Base-by-base conservation (phyloP, 1,140 invertebrate genomes). In the Brachionus rotundiformis region DNA sequence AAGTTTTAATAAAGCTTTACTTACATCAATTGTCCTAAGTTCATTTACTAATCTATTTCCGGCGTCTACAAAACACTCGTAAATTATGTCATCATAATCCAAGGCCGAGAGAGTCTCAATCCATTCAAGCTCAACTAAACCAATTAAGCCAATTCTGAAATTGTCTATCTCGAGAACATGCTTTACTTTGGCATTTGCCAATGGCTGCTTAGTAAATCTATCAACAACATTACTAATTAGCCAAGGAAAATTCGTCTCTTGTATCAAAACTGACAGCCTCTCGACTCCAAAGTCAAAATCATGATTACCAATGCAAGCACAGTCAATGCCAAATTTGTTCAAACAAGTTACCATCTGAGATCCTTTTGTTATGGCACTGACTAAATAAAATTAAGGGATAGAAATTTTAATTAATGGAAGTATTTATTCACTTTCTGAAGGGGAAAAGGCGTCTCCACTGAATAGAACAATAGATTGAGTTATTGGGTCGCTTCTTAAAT, bases 281-380 rank as follows among this genome's bases (percentile, higher is more conserved):
- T 95, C 94, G 73, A 96, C 88, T 13, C 94, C 94, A 89, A 94
- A 95, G 91, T 96, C 94, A 90, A 96, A 96, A 88, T 96, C 94
- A 88, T 96, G 94, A 87, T 96, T 96, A 31, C 94, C 94, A 88
- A 92, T 94, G 5, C 95, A 94, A 11, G 94, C 93, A 87, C 93
- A 94, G 83, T 93, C 91, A 1, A 93, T 93, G 11, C 91, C 91
- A 25, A 93, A 89, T 73, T 91, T 90, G 86, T 95, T 95, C 0
- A 96, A 85, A 0, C 95, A 93, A 0, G 93, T 92, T 13, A 95
- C 91, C 94, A 96, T 95, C 87, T 96, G 94, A 85, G 94, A 93
- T 7, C 94, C 94, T 88, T 94, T 94, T n/a, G 94, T 94, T 85
- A 94, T 94, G 31, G 93, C 94, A 85, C 93, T 95, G 86, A 95